Conservation (phyloP, 2,113 vertebrate species). For the Neogale vison region DNA sequence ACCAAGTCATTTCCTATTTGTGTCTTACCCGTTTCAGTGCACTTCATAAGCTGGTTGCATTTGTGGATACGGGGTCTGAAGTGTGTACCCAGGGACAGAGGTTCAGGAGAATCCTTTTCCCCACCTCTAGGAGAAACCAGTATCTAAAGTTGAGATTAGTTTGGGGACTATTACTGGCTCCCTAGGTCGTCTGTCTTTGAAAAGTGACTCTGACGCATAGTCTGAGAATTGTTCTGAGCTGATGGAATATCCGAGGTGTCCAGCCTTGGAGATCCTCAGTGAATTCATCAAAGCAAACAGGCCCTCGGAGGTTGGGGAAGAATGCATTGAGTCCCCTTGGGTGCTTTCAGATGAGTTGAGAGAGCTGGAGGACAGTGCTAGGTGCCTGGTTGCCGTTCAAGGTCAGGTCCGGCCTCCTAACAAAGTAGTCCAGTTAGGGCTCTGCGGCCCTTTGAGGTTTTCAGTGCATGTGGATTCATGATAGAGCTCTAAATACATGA, state of each 20-base stretch:
- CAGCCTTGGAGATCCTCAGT: background rate
- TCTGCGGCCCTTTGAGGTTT: background rate
- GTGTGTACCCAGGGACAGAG: too few relatives aligned
- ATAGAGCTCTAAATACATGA: background rate
- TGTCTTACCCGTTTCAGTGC: background rate
- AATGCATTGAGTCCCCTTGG: background rate
- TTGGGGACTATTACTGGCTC: background rate
- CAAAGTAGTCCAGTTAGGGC: background rate
- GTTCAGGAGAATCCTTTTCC: background rate
- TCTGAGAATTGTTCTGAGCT: background rate
- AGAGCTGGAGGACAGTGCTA: background rate
- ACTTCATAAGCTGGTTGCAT: background rate
- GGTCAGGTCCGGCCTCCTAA: background rate
- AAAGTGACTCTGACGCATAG: background rate
- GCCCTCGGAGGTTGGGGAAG: background rate
- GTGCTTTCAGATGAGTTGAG: background rate
- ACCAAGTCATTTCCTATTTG: background rate
- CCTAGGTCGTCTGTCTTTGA: background rate
- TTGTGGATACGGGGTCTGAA: background rate
- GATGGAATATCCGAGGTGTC: background rate
- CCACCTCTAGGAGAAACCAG: background rate
- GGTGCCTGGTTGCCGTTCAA: background rate
- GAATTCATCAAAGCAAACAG: background rate
- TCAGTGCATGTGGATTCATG: background rate
- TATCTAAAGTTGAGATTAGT: background rate